Conservation (phyloP, 1,140 invertebrate species). For the Aradophagus sp. region DNA sequence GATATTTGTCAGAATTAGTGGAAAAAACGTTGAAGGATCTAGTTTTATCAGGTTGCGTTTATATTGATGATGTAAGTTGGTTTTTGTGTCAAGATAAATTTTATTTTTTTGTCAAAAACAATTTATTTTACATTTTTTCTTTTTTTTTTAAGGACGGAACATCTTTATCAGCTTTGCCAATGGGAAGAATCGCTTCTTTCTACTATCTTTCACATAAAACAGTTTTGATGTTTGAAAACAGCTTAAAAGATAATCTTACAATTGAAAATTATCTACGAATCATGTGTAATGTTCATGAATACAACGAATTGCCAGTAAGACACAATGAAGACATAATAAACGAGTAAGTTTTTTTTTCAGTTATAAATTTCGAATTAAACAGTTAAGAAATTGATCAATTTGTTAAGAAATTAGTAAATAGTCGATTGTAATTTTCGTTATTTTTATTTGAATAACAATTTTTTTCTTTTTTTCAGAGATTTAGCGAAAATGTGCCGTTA, state of each 20-base stretch:
- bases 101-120: conserved; percentile 9
- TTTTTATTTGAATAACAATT: conserved; percentile 1
- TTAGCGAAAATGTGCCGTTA: conserved; percentile 86
- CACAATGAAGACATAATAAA: conserved; percentile 99
- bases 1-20: conserved; percentile 84
- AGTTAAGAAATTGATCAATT: conserved; percentile 1
- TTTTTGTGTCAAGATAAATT: no score
- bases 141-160: no score
- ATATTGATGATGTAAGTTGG: conserved; percentile 75
- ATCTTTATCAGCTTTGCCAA: no score
- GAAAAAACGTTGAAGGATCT: conserved; percentile 85
- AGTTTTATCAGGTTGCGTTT: conserved; percentile 85
- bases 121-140: conserved; percentile 19
- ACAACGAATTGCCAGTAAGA: conserved; percentile 94
- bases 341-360: conserved; percentile 77
- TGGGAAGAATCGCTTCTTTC: conserved; percentile 95
- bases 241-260: conserved; percentile 79
- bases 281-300: conserved; percentile 92
- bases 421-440: no score
- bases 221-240: conserved; percentile 86
- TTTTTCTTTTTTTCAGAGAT: conserved; percentile 77
- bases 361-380: no score
- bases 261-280: conserved; percentile 87
- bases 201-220: conserved; percentile 98
- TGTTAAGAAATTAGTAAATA: no score